Base-by-base conservation (phyloP, 2,888 invertebrate genomes). In the Dicycla oo region DNA sequence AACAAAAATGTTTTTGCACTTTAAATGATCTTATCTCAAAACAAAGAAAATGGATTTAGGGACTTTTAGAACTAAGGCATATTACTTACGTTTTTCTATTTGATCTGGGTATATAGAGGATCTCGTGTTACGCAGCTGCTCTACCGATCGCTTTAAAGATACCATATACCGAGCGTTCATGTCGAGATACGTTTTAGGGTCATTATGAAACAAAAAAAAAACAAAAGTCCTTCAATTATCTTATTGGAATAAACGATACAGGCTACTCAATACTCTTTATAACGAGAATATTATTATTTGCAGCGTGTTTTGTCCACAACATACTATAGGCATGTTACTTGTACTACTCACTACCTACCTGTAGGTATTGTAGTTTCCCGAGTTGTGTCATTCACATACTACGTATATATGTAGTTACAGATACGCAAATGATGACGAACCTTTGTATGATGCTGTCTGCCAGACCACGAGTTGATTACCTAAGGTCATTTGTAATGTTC, bases 291-390 rank as follows among this genome's bases (percentile, higher is more conserved):
- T 47, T 3, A 54, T 49, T 7, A 11, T 26, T 11, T 18, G 26
- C 2, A 10, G 47, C 20, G 30, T 47, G 3, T 23, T 18, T 73
- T 79, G 58, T 64, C 11, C 13, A 0, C 26, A 56, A 34, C n/a
- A n/a, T n/a, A n/a, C n/a, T 49, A 20, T 62, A 54, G 47, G 34
- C 20, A 71, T 13, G 4, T 43, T 43, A 51, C n/a, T 53, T 18
- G 20, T 38, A 58, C 4, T n/a, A n/a, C n/a, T n/a, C n/a, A n/a
- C 4, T 47, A 6, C 49, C n/a, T 15, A 15, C 30, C 3, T 18
- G 7, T 20, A 1, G 8, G 62, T 26, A 6, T 51, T 40, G 38
- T 54, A 8, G 26, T 68, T 80, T 57, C 64, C 64, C 65, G n/a
- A 1, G 11, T 2, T n/a, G 61, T 75, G 47, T 58, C 73, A 43